A percentile compares a stretch with the other conserved stretches of the same genome.
Evolutionary conservation across 2,888 invertebrate species (phyloP).

Genomic region (Galeopsomyia nigrocyanea): DNA sequence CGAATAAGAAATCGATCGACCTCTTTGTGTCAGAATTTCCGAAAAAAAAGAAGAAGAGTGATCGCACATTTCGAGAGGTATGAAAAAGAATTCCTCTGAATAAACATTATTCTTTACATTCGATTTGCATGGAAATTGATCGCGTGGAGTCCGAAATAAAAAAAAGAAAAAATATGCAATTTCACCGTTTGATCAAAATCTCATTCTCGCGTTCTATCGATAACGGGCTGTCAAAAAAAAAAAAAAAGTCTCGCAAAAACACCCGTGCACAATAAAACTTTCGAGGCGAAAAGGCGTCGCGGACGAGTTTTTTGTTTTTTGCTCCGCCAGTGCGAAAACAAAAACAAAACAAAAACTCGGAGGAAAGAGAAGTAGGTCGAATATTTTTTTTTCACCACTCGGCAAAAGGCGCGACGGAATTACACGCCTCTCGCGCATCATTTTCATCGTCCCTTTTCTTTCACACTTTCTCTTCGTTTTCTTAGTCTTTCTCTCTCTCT

Average conservation of each 20-base stretch:
- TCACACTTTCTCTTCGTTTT: not conserved
- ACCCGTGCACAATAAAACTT: not conserved
- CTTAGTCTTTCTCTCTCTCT: not conserved
- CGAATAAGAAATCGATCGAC: not conserved
- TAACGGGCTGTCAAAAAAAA: no score
- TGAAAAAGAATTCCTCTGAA: not conserved
- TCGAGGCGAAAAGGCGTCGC: not conserved
- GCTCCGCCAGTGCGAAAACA: not conserved
- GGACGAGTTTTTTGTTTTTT: not conserved
- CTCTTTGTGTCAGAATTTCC: no score
- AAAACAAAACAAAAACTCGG: conserved; percentile 7
- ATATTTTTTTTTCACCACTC: conserved; percentile 29
- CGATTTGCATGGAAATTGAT: conserved; percentile 16
- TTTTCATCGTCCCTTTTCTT: conserved; percentile 14
- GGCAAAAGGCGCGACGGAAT: conserved; percentile 13
- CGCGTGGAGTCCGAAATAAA: no score
- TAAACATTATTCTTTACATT: conserved; percentile 9
- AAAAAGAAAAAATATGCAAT: no score
- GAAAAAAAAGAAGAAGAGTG: no score
- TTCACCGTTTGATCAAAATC: no score
- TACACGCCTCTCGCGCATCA: conserved; percentile 11
- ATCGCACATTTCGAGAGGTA: no score
- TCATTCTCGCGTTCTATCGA: no score
- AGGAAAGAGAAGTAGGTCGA: conserved; percentile 38
- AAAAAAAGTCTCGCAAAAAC: no score